Evolutionary conservation across 2,797 vertebrate genomes (phyloP).

Genomic region (Oryzias sinensis): DNA sequence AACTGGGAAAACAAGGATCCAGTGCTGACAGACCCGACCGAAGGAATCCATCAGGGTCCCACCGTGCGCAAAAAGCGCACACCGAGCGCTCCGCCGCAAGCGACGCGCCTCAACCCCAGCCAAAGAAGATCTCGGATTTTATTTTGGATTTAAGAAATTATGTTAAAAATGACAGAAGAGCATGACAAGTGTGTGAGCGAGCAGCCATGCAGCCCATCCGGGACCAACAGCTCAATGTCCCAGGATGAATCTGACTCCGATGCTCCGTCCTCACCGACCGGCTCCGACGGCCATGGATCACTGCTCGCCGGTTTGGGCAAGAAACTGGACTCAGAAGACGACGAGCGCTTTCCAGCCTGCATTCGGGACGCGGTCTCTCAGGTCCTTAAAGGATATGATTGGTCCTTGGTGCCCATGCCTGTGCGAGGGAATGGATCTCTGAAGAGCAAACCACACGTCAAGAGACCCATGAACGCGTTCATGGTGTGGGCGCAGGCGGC

Average conservation of each 20-base stretch:
- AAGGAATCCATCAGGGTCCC: slow-evolving; percentile 55
- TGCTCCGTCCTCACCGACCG: slow-evolving; percentile 84
- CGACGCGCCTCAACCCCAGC: background rate
- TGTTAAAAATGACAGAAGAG: slow-evolving; percentile 92
- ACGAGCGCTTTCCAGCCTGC: slow-evolving; percentile 95
- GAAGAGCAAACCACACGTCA: slow-evolving; percentile 93
- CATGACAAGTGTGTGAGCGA: slow-evolving; percentile 82
- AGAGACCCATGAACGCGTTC: slow-evolving; percentile 92
- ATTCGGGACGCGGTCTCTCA: slow-evolving; percentile 96
- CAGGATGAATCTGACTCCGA: slow-evolving; percentile 95
- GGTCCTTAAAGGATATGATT: slow-evolving; percentile 97
- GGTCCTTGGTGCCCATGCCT: slow-evolving; percentile 96
- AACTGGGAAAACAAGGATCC: slow-evolving; percentile 32
- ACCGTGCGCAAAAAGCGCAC: slow-evolving; percentile 68
- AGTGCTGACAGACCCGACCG: slow-evolving; percentile 12
- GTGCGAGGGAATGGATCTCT: slow-evolving; percentile 86
- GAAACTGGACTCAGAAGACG: slow-evolving; percentile 83
- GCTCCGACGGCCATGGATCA: slow-evolving; percentile 76
- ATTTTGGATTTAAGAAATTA: slow-evolving; percentile 43
- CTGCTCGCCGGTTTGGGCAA: slow-evolving; percentile 71
- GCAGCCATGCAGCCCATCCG: slow-evolving; percentile 89
- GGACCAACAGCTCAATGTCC: slow-evolving; percentile 88
- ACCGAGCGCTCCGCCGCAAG: slow-evolving; percentile 10
- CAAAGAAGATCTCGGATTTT: slow-evolving; percentile 39
- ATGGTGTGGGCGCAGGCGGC: slow-evolving; percentile 96